A percentile compares a stretch with the other conserved stretches of the same genome.
Evolutionary conservation across 2,888 invertebrate species (phyloP).

Genomic region (Muscina levida): DNA sequence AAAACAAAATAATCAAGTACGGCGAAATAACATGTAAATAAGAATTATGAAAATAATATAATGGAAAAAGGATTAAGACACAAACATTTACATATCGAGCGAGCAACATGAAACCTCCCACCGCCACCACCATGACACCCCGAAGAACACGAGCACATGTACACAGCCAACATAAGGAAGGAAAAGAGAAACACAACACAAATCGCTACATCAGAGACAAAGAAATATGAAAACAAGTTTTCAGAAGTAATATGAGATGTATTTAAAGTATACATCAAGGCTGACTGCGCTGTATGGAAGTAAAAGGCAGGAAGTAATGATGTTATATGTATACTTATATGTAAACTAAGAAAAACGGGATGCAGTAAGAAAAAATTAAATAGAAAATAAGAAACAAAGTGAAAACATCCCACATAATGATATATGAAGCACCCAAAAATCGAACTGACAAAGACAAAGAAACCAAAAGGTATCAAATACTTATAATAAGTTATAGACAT

Average conservation of each 20-base stretch:
- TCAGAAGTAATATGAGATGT: conserved; percentile 43
- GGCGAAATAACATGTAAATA: conserved; percentile 73
- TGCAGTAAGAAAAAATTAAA: conserved; percentile 18
- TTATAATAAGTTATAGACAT: too few species aligned
- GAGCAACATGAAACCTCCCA: conserved; percentile 50
- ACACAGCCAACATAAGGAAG: conserved; percentile 16
- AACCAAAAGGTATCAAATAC: too few species aligned
- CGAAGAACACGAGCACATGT: conserved; percentile 24
- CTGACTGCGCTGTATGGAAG: background rate
- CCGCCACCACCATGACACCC: background rate
- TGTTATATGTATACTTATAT: conserved; percentile 28
- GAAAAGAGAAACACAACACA: conserved; percentile 14
- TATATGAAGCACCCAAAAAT: too few species aligned
- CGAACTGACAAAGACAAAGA: too few species aligned
- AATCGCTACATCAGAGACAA: background rate
- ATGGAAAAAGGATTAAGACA: conserved; percentile 80
- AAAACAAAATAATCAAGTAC: conserved; percentile 55
- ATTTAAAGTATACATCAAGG: conserved; percentile 4
- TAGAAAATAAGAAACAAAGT: background rate
- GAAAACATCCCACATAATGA: too few species aligned
- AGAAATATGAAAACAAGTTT: background rate
- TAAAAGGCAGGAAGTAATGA: background rate
- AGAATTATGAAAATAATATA: conserved; percentile 80
- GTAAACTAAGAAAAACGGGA: conserved; percentile 6
- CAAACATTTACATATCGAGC: conserved; percentile 68